phyloP scores from a whole-genome alignment of 2,888 invertebrate genomes.

The Cheiracanthium punctorium region DNA sequence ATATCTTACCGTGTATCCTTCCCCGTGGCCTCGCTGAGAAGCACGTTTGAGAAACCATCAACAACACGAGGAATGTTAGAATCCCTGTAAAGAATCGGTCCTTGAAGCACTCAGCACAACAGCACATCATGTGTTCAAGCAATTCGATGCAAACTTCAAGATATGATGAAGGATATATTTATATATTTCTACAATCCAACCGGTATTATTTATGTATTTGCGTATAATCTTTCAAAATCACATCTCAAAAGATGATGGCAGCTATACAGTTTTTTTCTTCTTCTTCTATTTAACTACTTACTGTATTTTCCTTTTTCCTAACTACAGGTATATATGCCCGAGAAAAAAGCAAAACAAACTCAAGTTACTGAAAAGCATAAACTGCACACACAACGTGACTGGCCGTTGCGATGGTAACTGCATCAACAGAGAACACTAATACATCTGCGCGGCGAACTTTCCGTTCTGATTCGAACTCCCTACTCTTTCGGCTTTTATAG shows the following conservation, averaged over 20 bases:
- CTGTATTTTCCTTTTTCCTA: no score
- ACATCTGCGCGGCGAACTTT: not conserved
- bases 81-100: not conserved
- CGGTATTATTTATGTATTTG: no score
- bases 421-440: not conserved
- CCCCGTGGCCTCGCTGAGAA: not conserved
- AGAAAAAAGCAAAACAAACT: no score
- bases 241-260: no score
- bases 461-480: not conserved
- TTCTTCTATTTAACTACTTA: no score
- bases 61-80: not conserved
- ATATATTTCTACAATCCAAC: no score
- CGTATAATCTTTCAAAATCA: no score
- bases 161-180: no score
- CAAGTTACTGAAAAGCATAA: not conserved
- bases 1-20: slow-evolving; percentile 2
- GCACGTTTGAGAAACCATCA: not conserved
- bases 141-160: no score
- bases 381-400: not conserved
- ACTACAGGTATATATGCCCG: no score
- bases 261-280: no score
- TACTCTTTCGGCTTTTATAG: not conserved
- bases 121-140: not conserved
- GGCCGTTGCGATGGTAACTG: not conserved
- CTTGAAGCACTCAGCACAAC: not conserved